phyloP scores from a whole-genome alignment of 2,888 invertebrate genomes.

The Tachina lurida region DNA sequence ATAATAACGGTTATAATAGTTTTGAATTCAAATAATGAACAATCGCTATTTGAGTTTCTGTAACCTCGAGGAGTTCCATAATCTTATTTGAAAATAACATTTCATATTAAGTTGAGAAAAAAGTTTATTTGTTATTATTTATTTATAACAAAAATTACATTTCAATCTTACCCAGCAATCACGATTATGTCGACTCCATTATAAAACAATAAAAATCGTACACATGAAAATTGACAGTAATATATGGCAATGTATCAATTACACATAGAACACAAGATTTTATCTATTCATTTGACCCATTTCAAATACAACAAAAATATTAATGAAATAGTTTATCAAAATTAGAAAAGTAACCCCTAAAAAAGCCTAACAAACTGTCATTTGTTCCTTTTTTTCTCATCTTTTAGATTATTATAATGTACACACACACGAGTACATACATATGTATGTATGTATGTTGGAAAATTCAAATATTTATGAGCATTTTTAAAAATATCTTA shows the following conservation, averaged over 20 bases:
- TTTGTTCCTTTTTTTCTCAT: background rate
- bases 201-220: background rate
- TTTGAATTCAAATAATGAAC: no score
- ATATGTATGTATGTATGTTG: conserved; percentile 8
- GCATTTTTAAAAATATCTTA: background rate
- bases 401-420: background rate
- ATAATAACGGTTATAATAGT: no score
- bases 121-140: no score
- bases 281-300: conserved; percentile 46
- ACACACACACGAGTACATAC: no score
- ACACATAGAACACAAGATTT: conserved; percentile 2
- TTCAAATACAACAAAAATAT: conserved; percentile 16
- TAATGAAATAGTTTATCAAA: background rate
- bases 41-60: no score
- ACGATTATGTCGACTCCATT: background rate
- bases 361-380: background rate
- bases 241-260: conserved; percentile 18
- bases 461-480: conserved; percentile 24
- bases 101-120: no score
- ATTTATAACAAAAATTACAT: no score
- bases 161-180: no score
- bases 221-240: conserved; percentile 38
- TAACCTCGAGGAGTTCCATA: no score
- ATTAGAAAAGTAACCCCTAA: conserved; percentile 38
- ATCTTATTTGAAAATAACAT: no score